Base-by-base conservation (phyloP, 1,140 invertebrate species). In the Riptortus pedestris region DNA sequence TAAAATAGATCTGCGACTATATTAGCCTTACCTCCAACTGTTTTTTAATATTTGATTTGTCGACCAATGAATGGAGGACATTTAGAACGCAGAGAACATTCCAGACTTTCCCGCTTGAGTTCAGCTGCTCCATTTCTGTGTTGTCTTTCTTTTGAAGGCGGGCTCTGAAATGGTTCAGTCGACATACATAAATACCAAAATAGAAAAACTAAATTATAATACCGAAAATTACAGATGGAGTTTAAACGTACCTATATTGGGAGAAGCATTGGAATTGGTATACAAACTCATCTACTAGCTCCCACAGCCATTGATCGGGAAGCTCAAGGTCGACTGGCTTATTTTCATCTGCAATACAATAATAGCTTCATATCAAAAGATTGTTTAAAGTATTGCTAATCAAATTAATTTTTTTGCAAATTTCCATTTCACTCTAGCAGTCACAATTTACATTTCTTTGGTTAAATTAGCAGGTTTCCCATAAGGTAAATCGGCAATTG, bases 221-320 rank as follows among this genome's bases (percentile, higher is more conserved):
- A n/a, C 22, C 22, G 7, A 47, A 52, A 52, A 52, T 24, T 3
- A 22, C 22, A 22, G 12, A 51, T 51, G 22, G 2, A 55, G 9
- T 14, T 24, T 12, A 55, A 22, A 52, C n/a, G 22, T 55, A 55
- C 51, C 89, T 75, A 73, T 93, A 98, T 73, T 97, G 93, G 28
- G 91, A 88, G 76, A 96, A 99, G 0, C 87, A 87, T 77, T 96
- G 92, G 75, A 98, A 99, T 78, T 97, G 88, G 69, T 93, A 92
- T 9, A 90, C 86, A 78, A 92, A 91, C 74, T 99, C 97, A 79
- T 99, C 96, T 72, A 99, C 93, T 20, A 99, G 85, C 74, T 99
- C 96, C 97, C 97, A 99, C 3, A 99, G 77, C 97, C 96, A 99
- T 71, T 98, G 90, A 76, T 99, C 96, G 4, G 97, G 97, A 51